A percentile compares a stretch with the other conserved stretches of the same genome.
Evolutionary conservation across 2,888 invertebrate genomes (phyloP).

Genomic region (Ophioninae sp.): DNA sequence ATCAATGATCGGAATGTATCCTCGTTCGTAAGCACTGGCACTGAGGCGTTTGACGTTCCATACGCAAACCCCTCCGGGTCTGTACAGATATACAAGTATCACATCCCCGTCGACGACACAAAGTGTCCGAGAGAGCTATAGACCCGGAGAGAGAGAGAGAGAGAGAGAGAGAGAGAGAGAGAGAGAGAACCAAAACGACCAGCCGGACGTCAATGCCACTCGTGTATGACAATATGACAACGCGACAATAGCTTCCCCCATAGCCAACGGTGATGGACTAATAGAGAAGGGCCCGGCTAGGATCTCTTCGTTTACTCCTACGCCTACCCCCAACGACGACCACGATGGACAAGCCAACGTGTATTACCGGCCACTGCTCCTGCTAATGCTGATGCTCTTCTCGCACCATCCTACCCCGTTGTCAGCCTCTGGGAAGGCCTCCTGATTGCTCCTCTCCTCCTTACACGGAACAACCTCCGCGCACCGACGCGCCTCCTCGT

Average conservation of each 20-base stretch:
- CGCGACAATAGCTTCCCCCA: conserved; percentile 67
- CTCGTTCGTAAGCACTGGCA: neutral
- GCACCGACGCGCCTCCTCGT: neutral
- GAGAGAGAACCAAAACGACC: conserved; percentile 13
- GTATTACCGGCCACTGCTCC: conserved; percentile 62
- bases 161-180: neutral
- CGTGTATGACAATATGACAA: conserved; percentile 68
- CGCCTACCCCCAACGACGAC: conserved; percentile 19
- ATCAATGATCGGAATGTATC: no score
- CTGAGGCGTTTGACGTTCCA: neutral
- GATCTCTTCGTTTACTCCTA: conserved; percentile 38
- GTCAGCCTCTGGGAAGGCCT: neutral
- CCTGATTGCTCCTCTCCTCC: conserved; percentile 44
- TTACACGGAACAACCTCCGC: conserved; percentile 14
- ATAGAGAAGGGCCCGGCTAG: conserved; percentile 68
- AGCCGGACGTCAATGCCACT: conserved; percentile 69
- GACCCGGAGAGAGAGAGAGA: neutral
- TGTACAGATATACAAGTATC: neutral
- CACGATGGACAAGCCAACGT: conserved; percentile 55
- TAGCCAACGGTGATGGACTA: conserved; percentile 68
- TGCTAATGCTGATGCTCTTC: conserved; percentile 44
- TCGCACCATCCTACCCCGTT: conserved; percentile 2
- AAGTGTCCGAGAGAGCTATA: neutral
- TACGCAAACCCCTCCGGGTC: neutral
- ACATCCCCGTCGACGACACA: neutral